Conservation (phyloP, 2,888 invertebrate species). For the Pseudococcus viburni region DNA sequence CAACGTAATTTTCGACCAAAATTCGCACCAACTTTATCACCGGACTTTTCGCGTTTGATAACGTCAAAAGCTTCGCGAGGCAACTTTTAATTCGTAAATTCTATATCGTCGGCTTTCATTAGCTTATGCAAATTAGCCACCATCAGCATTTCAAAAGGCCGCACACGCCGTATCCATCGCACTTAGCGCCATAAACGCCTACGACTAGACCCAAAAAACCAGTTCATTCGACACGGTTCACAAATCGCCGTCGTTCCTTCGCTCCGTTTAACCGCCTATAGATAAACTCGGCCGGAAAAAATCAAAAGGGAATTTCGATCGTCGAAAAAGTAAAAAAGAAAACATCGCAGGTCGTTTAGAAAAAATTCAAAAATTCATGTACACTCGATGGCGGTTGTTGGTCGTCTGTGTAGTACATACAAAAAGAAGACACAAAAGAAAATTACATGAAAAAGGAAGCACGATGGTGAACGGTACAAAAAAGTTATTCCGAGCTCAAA, state of each 20-base stretch:
- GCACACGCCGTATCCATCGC: neutral
- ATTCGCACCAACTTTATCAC: no score
- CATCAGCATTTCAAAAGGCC: neutral
- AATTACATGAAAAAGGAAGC: constrained; percentile 43
- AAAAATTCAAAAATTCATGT: constrained; percentile 1
- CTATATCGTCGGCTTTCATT: neutral
- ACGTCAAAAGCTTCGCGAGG: neutral
- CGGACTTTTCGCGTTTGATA: no score
- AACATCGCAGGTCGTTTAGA: neutral
- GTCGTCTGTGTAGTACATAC: neutral
- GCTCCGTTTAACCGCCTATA: neutral
- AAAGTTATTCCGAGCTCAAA: constrained; percentile 45
- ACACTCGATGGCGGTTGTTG: neutral
- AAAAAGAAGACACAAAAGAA: constrained; percentile 26
- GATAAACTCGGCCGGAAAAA: neutral
- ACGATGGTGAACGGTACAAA: neutral
- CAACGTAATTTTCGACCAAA: no score
- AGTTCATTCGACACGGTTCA: neutral
- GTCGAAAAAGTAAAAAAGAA: neutral
- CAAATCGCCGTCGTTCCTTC: neutral
- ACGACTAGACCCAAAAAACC: neutral
- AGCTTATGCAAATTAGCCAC: neutral
- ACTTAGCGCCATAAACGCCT: neutral
- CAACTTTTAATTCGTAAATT: neutral
- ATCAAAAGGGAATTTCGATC: neutral